phyloP scores from a whole-genome alignment of 2,888 invertebrate species.

The Volucella inflata region DNA sequence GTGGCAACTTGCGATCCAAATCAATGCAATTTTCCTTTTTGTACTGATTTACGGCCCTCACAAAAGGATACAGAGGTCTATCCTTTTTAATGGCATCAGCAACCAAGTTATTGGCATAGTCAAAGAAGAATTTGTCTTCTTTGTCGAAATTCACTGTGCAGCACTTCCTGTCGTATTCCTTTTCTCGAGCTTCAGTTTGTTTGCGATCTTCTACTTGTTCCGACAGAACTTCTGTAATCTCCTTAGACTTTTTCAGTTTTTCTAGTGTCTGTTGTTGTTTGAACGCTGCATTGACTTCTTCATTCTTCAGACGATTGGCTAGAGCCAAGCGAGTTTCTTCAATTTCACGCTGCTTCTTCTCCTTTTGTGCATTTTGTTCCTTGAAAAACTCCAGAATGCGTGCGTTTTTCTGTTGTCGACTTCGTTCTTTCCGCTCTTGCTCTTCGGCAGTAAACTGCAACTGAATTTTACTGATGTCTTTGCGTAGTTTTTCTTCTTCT shows the following conservation, averaged over 20 bases:
- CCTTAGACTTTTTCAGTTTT: slow-evolving; percentile 74
- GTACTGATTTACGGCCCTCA: slow-evolving; percentile 79
- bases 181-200: slow-evolving; percentile 70
- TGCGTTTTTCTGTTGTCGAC: slow-evolving; percentile 78
- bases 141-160: slow-evolving; percentile 73
- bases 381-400: slow-evolving; percentile 79
- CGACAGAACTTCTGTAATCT: slow-evolving; percentile 43
- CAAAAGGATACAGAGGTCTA: slow-evolving; percentile 80
- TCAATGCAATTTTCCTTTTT: slow-evolving; percentile 80
- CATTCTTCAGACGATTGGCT: slow-evolving; percentile 80
- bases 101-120: slow-evolving; percentile 79
- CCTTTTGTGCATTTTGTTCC: slow-evolving; percentile 79
- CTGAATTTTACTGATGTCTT: slow-evolving; percentile 84
- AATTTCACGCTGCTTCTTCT: slow-evolving; percentile 73
- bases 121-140: slow-evolving; percentile 81
- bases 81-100: slow-evolving; percentile 79
- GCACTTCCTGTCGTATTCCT: slow-evolving; percentile 75
- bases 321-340: slow-evolving; percentile 78
- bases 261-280: slow-evolving; percentile 77
- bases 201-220: slow-evolving; percentile 77
- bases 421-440: slow-evolving; percentile 78
- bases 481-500: slow-evolving; percentile 84
- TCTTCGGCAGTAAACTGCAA: slow-evolving; percentile 82
- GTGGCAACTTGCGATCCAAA: slow-evolving; percentile 77
- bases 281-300: slow-evolving; percentile 78